Evolutionary conservation across 2,113 vertebrate genomes (phyloP).

Genomic region (Labeo catla): DNA sequence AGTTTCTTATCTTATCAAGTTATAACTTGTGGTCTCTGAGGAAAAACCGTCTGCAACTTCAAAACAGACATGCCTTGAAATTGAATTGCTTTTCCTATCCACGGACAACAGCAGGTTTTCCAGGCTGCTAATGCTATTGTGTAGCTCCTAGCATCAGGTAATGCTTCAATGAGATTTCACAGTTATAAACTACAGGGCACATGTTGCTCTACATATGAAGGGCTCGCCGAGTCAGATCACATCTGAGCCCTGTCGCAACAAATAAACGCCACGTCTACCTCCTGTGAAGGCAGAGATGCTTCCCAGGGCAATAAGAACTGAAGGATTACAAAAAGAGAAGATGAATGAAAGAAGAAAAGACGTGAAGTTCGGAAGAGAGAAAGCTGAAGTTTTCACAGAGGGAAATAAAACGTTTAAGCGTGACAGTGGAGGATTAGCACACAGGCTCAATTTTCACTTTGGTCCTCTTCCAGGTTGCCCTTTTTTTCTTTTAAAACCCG

Average conservation of each 20-base stretch:
- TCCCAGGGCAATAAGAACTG: neutral
- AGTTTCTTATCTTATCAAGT: too few relatives aligned
- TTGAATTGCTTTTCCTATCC: neutral
- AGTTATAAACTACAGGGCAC: neutral
- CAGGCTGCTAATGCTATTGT: neutral
- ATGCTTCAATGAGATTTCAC: slow-evolving; percentile 8
- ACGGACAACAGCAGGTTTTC: neutral
- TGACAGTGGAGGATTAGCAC: slow-evolving; percentile 1
- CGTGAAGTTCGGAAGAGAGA: neutral
- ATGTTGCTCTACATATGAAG: neutral
- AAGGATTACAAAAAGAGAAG: slow-evolving; percentile 4
- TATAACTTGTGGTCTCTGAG: neutral
- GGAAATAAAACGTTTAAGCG: slow-evolving; percentile 6
- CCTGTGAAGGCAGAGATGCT: neutral
- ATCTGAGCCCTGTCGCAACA: slow-evolving; percentile 9
- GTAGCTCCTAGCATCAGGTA: neutral
- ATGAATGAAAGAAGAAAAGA: neutral
- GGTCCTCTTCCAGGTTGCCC: neutral
- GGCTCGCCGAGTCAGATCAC: neutral
- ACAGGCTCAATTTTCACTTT: slow-evolving; percentile 15
- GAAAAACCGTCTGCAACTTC: neutral
- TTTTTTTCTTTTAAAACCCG: neutral
- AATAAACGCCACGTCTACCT: neutral
- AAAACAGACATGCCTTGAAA: neutral
- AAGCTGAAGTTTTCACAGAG: neutral